phyloP scores from a whole-genome alignment of 2,113 vertebrate genomes.

The Xiphias gladius region DNA sequence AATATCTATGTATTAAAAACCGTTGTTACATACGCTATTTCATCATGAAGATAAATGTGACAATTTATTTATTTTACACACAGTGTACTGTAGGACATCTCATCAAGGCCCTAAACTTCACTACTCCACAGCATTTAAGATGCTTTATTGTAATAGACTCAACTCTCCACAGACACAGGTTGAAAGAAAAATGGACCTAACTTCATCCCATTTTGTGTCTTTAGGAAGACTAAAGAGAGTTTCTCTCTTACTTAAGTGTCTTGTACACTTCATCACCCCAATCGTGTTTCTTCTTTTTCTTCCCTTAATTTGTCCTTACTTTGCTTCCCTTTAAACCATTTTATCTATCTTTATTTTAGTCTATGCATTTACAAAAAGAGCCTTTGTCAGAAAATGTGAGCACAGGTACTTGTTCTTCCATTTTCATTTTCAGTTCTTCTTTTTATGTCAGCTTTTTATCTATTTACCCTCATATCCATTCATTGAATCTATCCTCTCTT shows the following conservation, averaged over 20 bases:
- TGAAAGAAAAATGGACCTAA: constrained; percentile 34
- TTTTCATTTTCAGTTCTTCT: not conserved
- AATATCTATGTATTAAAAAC: not conserved
- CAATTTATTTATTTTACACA: not conserved
- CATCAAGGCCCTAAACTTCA: not conserved
- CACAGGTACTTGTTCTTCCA: not conserved
- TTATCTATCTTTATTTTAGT: constrained; percentile 15
- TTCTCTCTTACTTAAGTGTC: constrained; percentile 20
- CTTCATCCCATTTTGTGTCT: constrained; percentile 1
- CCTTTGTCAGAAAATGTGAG: not conserved
- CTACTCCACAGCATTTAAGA: not conserved
- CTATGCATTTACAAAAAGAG: not conserved
- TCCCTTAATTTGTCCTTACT: not conserved
- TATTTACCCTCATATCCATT: not conserved
- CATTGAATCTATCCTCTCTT: constrained; percentile 5
- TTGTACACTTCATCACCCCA: constrained; percentile 47
- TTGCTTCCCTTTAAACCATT: not conserved
- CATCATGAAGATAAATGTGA: constrained; percentile 11
- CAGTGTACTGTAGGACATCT: not conserved
- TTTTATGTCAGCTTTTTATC: constrained; percentile 3
- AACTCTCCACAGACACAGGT: constrained; percentile 9
- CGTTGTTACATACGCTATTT: not conserved
- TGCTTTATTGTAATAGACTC: constrained; percentile 1
- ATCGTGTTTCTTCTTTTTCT: constrained; percentile 1
- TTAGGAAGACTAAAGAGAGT: constrained; percentile 20